These are phyloP conservation scores for Drosophila setosimentum DNA, from an alignment of 2,888 invertebrate species.

Conservation along the genomic window DNA sequence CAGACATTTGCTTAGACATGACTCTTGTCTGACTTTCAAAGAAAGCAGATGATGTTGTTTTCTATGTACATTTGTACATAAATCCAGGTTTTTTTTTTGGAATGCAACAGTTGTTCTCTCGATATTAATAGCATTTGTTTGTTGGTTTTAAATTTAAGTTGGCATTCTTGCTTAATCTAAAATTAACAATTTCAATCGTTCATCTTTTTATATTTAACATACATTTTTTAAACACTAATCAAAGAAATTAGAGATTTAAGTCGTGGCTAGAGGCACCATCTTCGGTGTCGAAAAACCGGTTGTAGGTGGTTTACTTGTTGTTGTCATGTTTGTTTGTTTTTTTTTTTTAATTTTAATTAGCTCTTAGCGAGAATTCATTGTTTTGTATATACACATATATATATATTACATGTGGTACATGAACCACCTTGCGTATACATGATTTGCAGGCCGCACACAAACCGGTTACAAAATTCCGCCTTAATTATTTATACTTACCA, in stretches of 20 bases:
- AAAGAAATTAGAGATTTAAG: neutral
- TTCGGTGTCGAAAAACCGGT: neutral
- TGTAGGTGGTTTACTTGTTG: neutral
- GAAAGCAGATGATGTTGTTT: neutral
- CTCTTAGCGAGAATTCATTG: neutral
- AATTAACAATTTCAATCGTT: neutral
- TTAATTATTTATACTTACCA: constrained; percentile 25
- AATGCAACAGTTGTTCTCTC: neutral
- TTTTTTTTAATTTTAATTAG: neutral
- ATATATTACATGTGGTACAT: constrained; percentile 6
- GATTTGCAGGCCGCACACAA: constrained; percentile 40
- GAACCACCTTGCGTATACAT: constrained; percentile 55
- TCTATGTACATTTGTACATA: neutral
- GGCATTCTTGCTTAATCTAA: neutral
- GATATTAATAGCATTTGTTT: neutral
- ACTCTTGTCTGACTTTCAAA: neutral
- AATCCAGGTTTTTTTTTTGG: neutral
- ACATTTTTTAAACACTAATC: neutral
- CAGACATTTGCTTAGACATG: constrained; percentile 14
- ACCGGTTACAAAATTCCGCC: constrained; percentile 51
- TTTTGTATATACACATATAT: neutral
- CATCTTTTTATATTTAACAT: neutral
- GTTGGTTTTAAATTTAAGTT: neutral
- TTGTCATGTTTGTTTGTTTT: neutral
- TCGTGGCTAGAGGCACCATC: neutral